Conservation (phyloP, 2,113 vertebrate species). For the Oenanthe oenanthe region DNA sequence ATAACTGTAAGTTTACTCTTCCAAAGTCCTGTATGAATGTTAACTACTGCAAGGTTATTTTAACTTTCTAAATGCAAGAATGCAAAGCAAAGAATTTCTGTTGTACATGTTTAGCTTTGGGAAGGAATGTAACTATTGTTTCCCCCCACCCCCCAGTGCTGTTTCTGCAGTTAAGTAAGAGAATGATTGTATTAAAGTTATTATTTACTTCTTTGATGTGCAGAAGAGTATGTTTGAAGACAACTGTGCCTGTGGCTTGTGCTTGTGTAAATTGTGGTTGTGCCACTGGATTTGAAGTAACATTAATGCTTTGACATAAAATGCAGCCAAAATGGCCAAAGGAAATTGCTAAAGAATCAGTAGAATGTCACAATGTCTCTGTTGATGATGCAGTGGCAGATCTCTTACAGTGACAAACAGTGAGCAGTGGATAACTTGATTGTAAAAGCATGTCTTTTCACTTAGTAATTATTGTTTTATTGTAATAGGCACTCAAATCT, state of each 20-base stretch:
- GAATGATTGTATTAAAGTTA: background rate
- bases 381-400: background rate
- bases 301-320: background rate
- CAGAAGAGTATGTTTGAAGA: background rate
- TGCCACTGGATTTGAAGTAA: background rate
- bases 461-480: constrained; percentile 16
- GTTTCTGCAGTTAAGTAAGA: background rate
- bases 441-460: background rate
- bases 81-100: background rate
- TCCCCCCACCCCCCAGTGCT: background rate
- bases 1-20: constrained; percentile 88
- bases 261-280: background rate
- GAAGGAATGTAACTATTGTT: background rate
- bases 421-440: background rate
- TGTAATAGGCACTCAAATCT: constrained; percentile 90
- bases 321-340: background rate
- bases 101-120: background rate
- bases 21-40: background rate
- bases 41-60: background rate
- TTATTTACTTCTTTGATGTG: background rate
- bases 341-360: background rate
- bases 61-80: background rate
- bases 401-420: background rate
- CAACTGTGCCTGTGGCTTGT: background rate
- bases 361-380: background rate